A percentile compares a stretch with the other conserved stretches of the same genome.
phyloP scores from a whole-genome alignment of 2,888 invertebrate species.

The Dastarcus helophoroides region DNA sequence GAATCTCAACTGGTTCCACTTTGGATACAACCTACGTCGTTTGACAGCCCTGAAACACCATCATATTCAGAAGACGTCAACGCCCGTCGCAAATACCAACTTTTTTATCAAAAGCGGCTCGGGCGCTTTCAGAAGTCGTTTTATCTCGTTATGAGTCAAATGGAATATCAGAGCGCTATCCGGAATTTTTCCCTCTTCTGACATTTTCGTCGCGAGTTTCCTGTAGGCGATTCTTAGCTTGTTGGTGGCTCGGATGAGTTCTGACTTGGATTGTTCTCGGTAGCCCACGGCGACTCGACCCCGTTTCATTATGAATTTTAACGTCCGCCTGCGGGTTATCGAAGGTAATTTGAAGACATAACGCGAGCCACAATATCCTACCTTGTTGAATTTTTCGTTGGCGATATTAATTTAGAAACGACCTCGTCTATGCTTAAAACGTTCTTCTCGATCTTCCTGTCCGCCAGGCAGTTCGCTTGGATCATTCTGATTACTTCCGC shows the following conservation, averaged over 20 bases:
- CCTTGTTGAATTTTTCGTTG: slow-evolving; percentile 39
- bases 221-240: slow-evolving; percentile 48
- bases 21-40: slow-evolving; percentile 47
- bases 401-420: slow-evolving; percentile 40
- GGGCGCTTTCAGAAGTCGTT: slow-evolving; percentile 39
- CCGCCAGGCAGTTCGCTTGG: slow-evolving; percentile 36
- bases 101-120: slow-evolving; percentile 48
- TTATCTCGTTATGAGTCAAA: slow-evolving; percentile 55
- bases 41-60: slow-evolving; percentile 47
- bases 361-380: slow-evolving; percentile 19
- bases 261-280: slow-evolving; percentile 58
- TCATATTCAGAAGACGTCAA: not conserved
- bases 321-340: slow-evolving; percentile 45
- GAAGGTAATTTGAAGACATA: too few species aligned
- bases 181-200: slow-evolving; percentile 51
- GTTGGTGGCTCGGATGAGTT: slow-evolving; percentile 43
- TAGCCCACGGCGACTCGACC: slow-evolving; percentile 49
- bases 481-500: slow-evolving; percentile 49
- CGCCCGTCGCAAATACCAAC: slow-evolving; percentile 37
- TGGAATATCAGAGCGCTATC: slow-evolving; percentile 53
- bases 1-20: slow-evolving; percentile 51
- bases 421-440: slow-evolving; percentile 36
- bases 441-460: slow-evolving; percentile 22
- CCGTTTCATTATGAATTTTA: slow-evolving; percentile 50
- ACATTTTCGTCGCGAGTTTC: slow-evolving; percentile 46